Base-by-base conservation (phyloP, 1,140 invertebrate genomes). In the Leptinotarsa lineolata region DNA sequence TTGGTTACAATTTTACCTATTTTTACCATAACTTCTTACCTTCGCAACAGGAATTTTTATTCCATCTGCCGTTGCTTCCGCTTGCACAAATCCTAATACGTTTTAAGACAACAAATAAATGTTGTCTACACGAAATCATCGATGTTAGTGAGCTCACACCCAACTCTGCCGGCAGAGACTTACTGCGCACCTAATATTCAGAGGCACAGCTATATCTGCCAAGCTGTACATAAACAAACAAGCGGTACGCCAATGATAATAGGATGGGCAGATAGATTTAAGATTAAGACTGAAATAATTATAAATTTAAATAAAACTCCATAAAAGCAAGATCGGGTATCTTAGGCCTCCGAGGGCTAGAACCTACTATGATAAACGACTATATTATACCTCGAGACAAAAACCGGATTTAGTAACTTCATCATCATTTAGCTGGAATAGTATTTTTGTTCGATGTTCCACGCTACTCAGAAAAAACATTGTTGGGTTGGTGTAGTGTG, bases 391-490 rank as follows among this genome's bases (percentile, higher is more conserved):
- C 76, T 46, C 66, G 45, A 73, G 70, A 68, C 76, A 75, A 78
- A 74, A 80, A 80, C 79, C 79, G 78, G 78, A 76, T 79, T 78
- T 79, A 75, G 79, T 81, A 79, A 79, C 79, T 81, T 81, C 79
- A 81, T 81, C 79, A 80, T 79, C 45, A 21, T 70, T 21, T 65
- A 22, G 61, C 61, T 63, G 61, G 21, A 21, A 63, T 15, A 39
- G 30, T 63, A n/a, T 21, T 63, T 21, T 63, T 21, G 21, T 63
- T 63, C 24, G 20, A 8, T 63, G 4, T 63, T 63, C 16, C 15
- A 54, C 6, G 48, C 15, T 54, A 18, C 15, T 54, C 48, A 54
- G 15, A 13, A 18, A 54, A 54, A 16, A 54, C 48, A 54, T 18
- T 18, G 48, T 18, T 54, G 2, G 48, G 48, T 54, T 54, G 15